Percentiles rank a stretch among this genome's conserved stretches.
Conservation (phyloP, 1,140 invertebrate species). For the Teleopsis dalmanni region DNA sequence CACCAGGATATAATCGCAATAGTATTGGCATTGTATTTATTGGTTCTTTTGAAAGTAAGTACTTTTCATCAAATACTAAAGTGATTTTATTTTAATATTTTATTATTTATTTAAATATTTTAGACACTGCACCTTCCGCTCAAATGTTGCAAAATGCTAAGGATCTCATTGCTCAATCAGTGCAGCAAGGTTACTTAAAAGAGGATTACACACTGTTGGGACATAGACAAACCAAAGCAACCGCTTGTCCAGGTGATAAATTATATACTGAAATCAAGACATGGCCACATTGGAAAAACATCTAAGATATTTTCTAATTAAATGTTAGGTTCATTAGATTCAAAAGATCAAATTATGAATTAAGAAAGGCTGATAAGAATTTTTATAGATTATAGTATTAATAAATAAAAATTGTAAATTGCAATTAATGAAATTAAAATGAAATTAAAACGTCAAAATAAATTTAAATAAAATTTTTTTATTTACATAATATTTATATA, state of each 20-base stretch:
- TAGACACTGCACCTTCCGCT: conserved; percentile 45
- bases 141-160: conserved; percentile 54
- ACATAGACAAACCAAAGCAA: conserved; percentile 59
- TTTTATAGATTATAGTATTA: no score
- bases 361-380: no score
- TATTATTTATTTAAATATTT: conserved; percentile 2
- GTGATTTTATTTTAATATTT: background rate
- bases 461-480: no score
- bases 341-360: no score
- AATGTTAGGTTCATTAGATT: no score
- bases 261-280: conserved; percentile 49
- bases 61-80: no score
- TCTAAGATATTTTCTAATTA: no score
- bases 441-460: no score
- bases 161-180: conserved; percentile 55
- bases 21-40: conserved; percentile 62
- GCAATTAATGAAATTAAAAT: no score
- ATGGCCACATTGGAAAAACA: conserved; percentile 44
- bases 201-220: conserved; percentile 50
- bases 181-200: conserved; percentile 38
- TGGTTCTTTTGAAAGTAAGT: conserved; percentile 46
- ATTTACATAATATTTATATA: no score
- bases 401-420: no score
- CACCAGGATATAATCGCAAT: conserved; percentile 56
- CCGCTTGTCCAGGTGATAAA: conserved; percentile 59